These are phyloP conservation scores for Heterochromis multidens DNA, from an alignment of 2,113 vertebrate species.

Conservation along the genomic window DNA sequence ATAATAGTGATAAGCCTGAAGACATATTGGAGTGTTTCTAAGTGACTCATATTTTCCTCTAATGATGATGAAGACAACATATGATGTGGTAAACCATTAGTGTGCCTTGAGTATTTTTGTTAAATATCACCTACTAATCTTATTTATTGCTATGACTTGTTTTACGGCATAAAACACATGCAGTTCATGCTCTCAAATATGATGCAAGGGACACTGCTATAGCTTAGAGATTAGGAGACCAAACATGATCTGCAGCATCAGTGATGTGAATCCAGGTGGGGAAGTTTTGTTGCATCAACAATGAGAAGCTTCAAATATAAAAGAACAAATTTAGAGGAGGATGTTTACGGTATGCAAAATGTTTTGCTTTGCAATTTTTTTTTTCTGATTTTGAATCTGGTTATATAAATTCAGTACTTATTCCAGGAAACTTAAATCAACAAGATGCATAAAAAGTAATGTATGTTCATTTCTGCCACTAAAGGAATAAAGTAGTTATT, in stretches of 20 bases:
- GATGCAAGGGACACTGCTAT: neutral
- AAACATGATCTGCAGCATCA: neutral
- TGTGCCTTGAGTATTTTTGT: neutral
- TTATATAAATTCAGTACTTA: neutral
- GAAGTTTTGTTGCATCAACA: neutral
- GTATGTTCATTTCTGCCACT: neutral
- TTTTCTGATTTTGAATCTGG: neutral
- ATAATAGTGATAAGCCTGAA: constrained; percentile 9
- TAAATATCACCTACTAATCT: neutral
- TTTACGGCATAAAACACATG: neutral
- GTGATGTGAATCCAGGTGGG: neutral
- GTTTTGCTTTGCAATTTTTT: neutral
- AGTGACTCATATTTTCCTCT: constrained; percentile 29
- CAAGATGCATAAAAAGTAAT: neutral
- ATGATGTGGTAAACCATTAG: constrained; percentile 8
- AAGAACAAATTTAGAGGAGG: neutral
- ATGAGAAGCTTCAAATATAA: neutral
- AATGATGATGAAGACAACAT: constrained; percentile 27
- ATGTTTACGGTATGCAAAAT: neutral
- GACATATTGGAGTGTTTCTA: constrained; percentile 3
- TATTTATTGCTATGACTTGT: neutral
- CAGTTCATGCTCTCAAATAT: neutral
- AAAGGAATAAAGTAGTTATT: neutral
- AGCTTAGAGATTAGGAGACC: neutral
- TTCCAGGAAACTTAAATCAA: too few relatives aligned